phyloP scores from a whole-genome alignment of 2,888 invertebrate species.

The Drosophila subsilvestris region DNA sequence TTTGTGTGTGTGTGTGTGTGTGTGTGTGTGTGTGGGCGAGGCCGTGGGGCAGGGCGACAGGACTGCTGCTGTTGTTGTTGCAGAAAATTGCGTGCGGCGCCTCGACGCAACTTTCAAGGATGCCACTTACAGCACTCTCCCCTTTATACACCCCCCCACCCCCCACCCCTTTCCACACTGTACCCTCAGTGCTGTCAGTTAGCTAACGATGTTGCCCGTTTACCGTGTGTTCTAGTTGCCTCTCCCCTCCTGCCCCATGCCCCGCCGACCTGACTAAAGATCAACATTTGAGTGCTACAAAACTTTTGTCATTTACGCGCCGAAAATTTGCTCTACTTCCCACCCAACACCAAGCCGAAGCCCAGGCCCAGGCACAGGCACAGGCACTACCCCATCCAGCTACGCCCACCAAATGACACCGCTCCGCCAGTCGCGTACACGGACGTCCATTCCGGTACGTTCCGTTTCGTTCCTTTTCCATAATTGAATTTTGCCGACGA shows the following conservation, averaged over 20 bases:
- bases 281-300: constrained; percentile 70
- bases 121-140: constrained; percentile 67
- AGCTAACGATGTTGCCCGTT: constrained; percentile 76
- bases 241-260: constrained; percentile 23
- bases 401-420: constrained; percentile 25
- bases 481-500: constrained; percentile 73
- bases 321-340: constrained; percentile 60
- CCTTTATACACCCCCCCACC: background rate
- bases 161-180: background rate
- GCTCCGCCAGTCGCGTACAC: constrained; percentile 2
- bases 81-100: constrained; percentile 73
- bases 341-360: constrained; percentile 4
- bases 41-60: constrained; percentile 3
- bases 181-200: constrained; percentile 42
- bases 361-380: background rate
- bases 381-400: background rate
- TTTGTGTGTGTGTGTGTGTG: constrained; percentile 5
- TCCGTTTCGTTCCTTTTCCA: constrained; percentile 43
- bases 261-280: constrained; percentile 58
- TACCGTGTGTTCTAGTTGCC: constrained; percentile 50
- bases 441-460: constrained; percentile 14
- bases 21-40: constrained; percentile 29
- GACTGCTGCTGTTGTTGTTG: constrained; percentile 44
- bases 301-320: constrained; percentile 77
- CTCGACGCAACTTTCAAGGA: constrained; percentile 72